Evolutionary conservation across 2,113 vertebrate species (phyloP).

Genomic region (Myotis yumanensis): DNA sequence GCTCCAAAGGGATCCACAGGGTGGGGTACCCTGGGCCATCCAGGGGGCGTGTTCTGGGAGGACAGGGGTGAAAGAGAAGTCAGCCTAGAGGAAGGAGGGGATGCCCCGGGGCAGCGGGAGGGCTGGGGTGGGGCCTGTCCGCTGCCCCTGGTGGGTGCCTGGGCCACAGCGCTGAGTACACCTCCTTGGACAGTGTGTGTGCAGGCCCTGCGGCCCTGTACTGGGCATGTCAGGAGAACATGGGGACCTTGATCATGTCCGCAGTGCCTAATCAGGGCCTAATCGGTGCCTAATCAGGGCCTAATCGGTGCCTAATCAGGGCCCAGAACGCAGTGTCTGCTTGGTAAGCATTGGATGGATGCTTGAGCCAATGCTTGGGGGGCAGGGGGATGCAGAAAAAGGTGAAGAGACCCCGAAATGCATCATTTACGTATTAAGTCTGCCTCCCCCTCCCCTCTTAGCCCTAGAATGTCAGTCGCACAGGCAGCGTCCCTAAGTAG

Average conservation of each 20-base stretch:
- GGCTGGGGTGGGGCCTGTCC: background rate
- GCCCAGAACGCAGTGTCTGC: background rate
- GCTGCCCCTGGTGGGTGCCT: background rate
- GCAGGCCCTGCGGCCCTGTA: background rate
- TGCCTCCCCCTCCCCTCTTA: background rate
- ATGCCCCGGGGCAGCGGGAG: background rate
- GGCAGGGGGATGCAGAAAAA: background rate
- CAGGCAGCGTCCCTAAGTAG: background rate
- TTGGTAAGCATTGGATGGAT: background rate
- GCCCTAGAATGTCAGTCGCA: background rate
- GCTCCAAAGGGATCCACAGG: background rate
- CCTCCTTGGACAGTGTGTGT: fast-evolving
- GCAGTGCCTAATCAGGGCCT: too few species aligned
- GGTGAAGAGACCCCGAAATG: background rate
- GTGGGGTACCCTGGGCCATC: background rate
- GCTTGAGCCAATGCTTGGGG: background rate
- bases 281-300: background rate
- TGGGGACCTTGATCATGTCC: background rate
- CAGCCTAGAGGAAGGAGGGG: too few species aligned
- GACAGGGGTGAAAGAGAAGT: background rate
- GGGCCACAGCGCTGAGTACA: fast-evolving
- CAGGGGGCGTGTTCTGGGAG: background rate
- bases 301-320: background rate
- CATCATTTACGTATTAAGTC: background rate
- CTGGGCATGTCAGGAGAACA: background rate